Evolutionary conservation across 2,888 invertebrate species (phyloP).

Genomic region (Hyles lineata): DNA sequence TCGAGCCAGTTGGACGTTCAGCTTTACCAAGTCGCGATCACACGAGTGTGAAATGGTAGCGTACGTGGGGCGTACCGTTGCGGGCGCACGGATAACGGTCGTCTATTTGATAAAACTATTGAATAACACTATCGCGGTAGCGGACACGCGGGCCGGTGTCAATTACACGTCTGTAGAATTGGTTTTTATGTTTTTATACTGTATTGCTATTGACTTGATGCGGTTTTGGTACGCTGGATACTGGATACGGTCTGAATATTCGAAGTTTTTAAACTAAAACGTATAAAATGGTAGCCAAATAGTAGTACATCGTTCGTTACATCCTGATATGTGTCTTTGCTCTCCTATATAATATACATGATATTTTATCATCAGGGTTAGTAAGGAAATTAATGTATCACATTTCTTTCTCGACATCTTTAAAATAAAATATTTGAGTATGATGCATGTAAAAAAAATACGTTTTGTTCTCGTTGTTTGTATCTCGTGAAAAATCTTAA

Average conservation of each 20-base stretch:
- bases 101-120: constrained; percentile 30
- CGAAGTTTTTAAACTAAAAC: too few species aligned
- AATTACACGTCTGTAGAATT: constrained; percentile 13
- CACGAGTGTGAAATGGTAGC: constrained; percentile 38
- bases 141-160: constrained; percentile 6
- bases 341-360: too few species aligned
- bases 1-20: background rate
- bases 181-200: background rate
- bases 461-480: too few species aligned
- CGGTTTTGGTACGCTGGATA: background rate
- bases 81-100: constrained; percentile 32
- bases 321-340: too few species aligned
- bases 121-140: constrained; percentile 18
- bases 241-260: background rate
- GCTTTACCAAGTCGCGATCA: constrained; percentile 18
- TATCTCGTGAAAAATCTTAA: too few species aligned
- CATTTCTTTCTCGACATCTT: too few species aligned
- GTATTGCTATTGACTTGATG: background rate
- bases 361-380: too few species aligned
- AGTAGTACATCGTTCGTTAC: too few species aligned
- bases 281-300: too few species aligned
- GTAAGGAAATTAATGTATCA: too few species aligned
- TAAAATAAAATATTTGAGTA: too few species aligned
- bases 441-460: too few species aligned
- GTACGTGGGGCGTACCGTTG: constrained; percentile 36